A percentile compares a stretch with the other conserved stretches of the same genome.
Conservation (phyloP, 2,113 vertebrate species). For the Halichoeres trimaculatus region DNA sequence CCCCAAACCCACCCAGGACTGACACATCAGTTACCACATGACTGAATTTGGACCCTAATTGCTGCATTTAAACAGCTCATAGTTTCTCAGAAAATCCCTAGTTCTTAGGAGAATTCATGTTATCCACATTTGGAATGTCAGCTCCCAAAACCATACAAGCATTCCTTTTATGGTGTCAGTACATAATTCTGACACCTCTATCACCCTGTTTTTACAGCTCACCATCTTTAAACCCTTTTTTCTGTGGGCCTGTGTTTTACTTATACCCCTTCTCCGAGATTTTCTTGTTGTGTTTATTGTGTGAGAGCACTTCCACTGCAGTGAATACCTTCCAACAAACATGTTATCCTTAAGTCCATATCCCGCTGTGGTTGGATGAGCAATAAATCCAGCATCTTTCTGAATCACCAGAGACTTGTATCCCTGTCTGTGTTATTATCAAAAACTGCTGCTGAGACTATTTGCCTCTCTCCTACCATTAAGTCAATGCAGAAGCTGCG, state of each 20-base stretch:
- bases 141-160: too few relatives aligned
- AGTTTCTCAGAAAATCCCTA: too few relatives aligned
- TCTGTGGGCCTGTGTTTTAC: neutral
- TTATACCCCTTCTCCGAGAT: neutral
- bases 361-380: conserved; percentile 9
- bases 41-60: too few relatives aligned
- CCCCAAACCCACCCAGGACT: too few relatives aligned
- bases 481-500: conserved; percentile 4
- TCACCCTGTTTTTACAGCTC: neutral
- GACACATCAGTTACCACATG: too few relatives aligned
- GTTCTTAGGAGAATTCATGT: too few relatives aligned
- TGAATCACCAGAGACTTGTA: conserved; percentile 8
- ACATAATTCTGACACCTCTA: too few relatives aligned
- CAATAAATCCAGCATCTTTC: conserved; percentile 26
- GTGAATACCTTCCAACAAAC: too few relatives aligned
- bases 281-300: neutral
- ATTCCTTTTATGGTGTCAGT: too few relatives aligned
- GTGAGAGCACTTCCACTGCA: too few relatives aligned
- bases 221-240: neutral
- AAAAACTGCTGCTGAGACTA: conserved; percentile 8
- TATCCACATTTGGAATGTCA: too few relatives aligned
- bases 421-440: conserved; percentile 20
- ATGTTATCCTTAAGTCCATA: neutral
- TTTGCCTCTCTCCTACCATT: neutral
- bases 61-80: too few relatives aligned